Evolutionary conservation across 1,140 invertebrate species (phyloP).

Genomic region (Pachypeltis micranthus): DNA sequence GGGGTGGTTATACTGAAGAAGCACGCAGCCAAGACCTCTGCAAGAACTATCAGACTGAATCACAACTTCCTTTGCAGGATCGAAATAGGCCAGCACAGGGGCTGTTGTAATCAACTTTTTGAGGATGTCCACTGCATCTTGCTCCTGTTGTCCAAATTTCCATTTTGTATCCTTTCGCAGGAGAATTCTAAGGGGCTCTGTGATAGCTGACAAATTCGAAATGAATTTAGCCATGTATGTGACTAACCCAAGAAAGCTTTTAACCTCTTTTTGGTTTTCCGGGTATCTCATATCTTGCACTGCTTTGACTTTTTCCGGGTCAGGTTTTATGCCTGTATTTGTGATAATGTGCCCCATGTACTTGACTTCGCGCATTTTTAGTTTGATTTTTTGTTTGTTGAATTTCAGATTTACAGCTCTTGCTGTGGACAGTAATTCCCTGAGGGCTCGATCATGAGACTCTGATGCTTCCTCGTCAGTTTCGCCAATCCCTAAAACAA

Average conservation of each 20-base stretch:
- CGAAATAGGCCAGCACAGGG: constrained; percentile 26
- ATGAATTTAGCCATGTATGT: constrained; percentile 30
- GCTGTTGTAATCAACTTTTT: constrained; percentile 20
- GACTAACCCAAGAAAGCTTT: constrained; percentile 29
- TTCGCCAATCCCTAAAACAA: neutral
- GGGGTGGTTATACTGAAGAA: constrained; percentile 30
- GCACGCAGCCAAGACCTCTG: constrained; percentile 25
- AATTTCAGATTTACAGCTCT: constrained; percentile 23
- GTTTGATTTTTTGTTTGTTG: neutral
- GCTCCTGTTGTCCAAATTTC: constrained; percentile 20
- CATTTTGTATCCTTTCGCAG: constrained; percentile 22
- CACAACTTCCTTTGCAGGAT: constrained; percentile 24
- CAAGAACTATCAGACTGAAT: constrained; percentile 31
- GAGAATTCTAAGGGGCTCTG: constrained; percentile 21
- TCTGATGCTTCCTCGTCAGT: neutral
- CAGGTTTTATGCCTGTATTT: constrained; percentile 30
- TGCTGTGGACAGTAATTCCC: constrained; percentile 25
- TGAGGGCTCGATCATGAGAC: constrained; percentile 11
- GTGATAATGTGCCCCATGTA: constrained; percentile 16
- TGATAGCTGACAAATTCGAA: constrained; percentile 20
- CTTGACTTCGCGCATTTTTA: neutral
- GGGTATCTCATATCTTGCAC: neutral
- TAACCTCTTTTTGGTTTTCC: neutral
- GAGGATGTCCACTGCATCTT: too few species aligned
- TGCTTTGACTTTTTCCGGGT: neutral